A percentile compares a stretch with the other conserved stretches of the same genome.
These are phyloP conservation scores for Chymomyza amoena DNA, from an alignment of 2,888 invertebrate species.

Conservation along the genomic window DNA sequence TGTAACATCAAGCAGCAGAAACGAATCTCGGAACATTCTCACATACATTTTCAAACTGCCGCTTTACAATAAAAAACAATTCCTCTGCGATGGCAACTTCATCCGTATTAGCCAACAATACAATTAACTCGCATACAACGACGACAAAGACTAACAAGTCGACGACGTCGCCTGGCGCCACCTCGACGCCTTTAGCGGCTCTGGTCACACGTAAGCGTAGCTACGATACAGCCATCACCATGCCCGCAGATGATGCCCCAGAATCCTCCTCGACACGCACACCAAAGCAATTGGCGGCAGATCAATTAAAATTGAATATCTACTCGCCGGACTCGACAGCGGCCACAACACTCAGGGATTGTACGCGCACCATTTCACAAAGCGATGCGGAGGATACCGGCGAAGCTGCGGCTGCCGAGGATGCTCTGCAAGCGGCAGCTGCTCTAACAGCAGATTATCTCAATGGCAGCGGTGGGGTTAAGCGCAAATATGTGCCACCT, in stretches of 20 bases:
- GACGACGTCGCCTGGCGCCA: slow-evolving; percentile 28
- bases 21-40: slow-evolving; percentile 3
- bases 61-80: slow-evolving; percentile 1
- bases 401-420: slow-evolving; percentile 54
- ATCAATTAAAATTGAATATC: slow-evolving; percentile 30
- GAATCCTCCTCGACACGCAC: slow-evolving; percentile 38
- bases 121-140: slow-evolving; percentile 68
- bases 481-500: slow-evolving; percentile 70
- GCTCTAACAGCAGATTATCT: slow-evolving; percentile 43
- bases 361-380: slow-evolving; percentile 74
- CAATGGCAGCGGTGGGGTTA: slow-evolving; percentile 46
- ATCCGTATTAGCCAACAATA: slow-evolving; percentile 75
- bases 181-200: slow-evolving; percentile 23
- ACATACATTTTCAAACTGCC: slow-evolving; percentile 17
- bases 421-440: slow-evolving; percentile 23
- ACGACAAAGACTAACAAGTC: neutral
- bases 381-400: slow-evolving; percentile 61
- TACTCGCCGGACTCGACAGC: slow-evolving; percentile 30
- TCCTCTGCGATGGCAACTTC: slow-evolving; percentile 77
- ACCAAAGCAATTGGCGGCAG: slow-evolving; percentile 18
- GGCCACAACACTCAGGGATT: slow-evolving; percentile 62
- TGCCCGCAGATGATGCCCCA: slow-evolving; percentile 53
- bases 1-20: neutral
- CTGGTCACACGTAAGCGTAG: slow-evolving; percentile 72
- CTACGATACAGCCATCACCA: slow-evolving; percentile 75